These are phyloP conservation scores for Epinephelus cyanopodus DNA, from an alignment of 2,113 vertebrate species.

Conservation along the genomic window DNA sequence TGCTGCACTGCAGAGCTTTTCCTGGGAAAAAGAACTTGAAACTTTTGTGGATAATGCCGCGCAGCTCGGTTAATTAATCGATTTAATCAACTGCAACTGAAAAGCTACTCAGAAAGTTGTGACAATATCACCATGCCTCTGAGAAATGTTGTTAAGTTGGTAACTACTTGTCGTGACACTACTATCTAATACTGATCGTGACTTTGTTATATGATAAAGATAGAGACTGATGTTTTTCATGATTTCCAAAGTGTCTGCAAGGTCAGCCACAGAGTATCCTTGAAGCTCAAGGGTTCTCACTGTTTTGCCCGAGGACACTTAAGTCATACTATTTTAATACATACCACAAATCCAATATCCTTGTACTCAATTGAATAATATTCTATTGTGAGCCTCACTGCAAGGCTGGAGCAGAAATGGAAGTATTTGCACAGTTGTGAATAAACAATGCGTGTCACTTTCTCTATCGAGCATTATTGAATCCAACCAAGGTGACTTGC, in stretches of 20 bases:
- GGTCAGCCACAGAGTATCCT: background rate
- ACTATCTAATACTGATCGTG: background rate
- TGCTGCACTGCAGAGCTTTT: no score
- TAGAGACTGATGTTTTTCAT: background rate
- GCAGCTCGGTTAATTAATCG: no score
- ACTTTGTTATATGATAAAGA: background rate
- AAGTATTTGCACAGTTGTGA: constrained; percentile 5
- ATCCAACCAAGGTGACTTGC: constrained; percentile 2
- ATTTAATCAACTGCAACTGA: no score
- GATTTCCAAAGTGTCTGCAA: background rate
- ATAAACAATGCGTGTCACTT: constrained; percentile 2
- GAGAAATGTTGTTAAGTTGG: no score
- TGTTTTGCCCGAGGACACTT: background rate
- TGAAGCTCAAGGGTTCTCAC: background rate
- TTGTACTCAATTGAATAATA: background rate
- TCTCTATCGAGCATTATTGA: background rate
- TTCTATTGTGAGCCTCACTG: background rate
- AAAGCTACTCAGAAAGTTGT: no score
- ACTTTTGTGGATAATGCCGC: no score
- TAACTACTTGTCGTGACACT: no score
- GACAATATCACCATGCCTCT: no score
- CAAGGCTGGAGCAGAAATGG: background rate
- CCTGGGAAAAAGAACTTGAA: no score
- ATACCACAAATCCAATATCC: background rate
- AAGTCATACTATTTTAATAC: background rate